These are phyloP conservation scores for Salvelinus sp. DNA, from an alignment of 2,113 vertebrate genomes.

Conservation along the genomic window DNA sequence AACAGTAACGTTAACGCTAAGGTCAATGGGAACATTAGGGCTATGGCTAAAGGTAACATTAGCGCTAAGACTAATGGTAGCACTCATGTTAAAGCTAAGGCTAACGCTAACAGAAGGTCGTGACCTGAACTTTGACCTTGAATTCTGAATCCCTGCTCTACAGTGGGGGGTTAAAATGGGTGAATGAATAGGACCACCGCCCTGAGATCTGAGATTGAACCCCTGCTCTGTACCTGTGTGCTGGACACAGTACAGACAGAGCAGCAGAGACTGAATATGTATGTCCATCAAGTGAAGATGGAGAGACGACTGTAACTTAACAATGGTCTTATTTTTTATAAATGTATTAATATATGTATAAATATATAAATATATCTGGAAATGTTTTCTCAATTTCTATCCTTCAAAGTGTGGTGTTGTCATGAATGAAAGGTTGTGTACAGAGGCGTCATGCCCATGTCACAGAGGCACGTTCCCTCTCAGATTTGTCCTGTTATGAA, in stretches of 20 bases:
- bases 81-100: not conserved
- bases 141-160: too few species aligned
- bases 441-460: too few species aligned
- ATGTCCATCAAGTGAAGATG: constrained; percentile 57
- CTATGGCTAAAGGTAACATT: not conserved
- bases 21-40: not conserved
- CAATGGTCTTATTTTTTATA: constrained; percentile 82
- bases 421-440: not conserved
- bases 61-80: not conserved
- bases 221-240: constrained; percentile 47
- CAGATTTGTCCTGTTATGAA: constrained; percentile 4
- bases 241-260: constrained; percentile 37
- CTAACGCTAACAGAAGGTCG: not conserved
- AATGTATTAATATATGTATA: constrained; percentile 74
- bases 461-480: too few species aligned
- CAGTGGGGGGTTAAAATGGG: too few species aligned
- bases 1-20: not conserved
- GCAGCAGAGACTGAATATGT: constrained; percentile 43
- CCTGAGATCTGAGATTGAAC: constrained; percentile 5
- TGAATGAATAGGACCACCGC: not conserved
- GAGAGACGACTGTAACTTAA: constrained; percentile 80
- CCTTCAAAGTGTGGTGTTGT: constrained; percentile 47
- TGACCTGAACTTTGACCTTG: constrained; percentile 12
- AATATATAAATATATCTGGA: constrained; percentile 49
- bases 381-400: constrained; percentile 39